A percentile compares a stretch with the other conserved stretches of the same genome.
Conservation (phyloP, 2,113 vertebrate genomes). For the Ameiurus melas region DNA sequence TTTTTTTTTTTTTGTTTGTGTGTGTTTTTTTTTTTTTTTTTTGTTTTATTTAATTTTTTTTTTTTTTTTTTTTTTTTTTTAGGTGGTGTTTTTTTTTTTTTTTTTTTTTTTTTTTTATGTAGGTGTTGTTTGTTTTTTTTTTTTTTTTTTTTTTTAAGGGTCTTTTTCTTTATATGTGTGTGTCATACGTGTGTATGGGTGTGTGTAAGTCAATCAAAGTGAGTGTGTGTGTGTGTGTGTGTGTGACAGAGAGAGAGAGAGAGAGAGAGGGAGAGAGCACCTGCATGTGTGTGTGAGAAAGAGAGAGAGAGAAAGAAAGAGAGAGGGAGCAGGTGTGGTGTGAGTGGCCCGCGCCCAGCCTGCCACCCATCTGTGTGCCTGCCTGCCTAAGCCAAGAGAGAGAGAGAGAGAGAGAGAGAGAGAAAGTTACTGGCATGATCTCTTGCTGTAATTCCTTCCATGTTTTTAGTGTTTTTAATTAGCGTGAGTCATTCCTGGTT, state of each 20-base stretch:
- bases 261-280: background rate
- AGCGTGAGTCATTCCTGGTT: constrained; percentile 36
- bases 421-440: constrained; percentile 43
- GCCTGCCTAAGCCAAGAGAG: constrained; percentile 74
- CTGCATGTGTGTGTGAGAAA: constrained; percentile 10
- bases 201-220: background rate
- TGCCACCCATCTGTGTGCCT: constrained; percentile 81
- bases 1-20: no score
- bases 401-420: constrained; percentile 31
- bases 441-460: constrained; percentile 14
- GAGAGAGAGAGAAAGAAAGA: background rate
- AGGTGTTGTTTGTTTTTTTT: no score
- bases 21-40: no score
- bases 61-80: no score
- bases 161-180: background rate
- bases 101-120: no score
- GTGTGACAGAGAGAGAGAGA: no score
- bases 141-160: no score
- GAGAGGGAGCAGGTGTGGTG: constrained; percentile 74
- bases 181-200: constrained; percentile 38
- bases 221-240: background rate
- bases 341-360: constrained; percentile 74
- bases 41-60: no score
- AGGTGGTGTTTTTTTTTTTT: no score
- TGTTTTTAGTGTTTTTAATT: constrained; percentile 43